phyloP scores from a whole-genome alignment of 2,797 vertebrate species.

The Hydrophis major region DNA sequence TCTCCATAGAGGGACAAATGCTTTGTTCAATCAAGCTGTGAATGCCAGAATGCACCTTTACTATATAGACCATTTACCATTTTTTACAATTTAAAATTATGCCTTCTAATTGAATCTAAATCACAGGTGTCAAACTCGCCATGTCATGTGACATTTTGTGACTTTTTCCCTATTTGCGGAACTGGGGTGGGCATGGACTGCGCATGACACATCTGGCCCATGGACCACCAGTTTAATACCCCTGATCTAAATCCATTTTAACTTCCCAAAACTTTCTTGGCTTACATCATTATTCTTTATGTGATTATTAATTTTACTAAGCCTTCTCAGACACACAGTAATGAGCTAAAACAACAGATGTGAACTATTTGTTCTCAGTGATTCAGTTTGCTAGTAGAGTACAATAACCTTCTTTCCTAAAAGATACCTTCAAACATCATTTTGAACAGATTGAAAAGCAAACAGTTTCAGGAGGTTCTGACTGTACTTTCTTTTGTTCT shows the following conservation, averaged over 20 bases:
- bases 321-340: background rate
- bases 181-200: too few relatives aligned
- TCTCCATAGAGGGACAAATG: background rate
- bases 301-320: background rate
- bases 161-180: too few relatives aligned
- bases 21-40: background rate
- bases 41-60: background rate
- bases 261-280: background rate
- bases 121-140: background rate
- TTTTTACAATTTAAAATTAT: background rate
- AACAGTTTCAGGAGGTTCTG: background rate
- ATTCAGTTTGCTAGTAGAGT: background rate
- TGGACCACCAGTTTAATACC: too few relatives aligned
- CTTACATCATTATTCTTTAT: background rate
- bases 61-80: background rate
- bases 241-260: background rate
- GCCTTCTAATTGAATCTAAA: background rate
- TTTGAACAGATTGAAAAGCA: background rate
- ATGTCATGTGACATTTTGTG: too few relatives aligned
- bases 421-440: background rate
- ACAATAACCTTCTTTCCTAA: background rate
- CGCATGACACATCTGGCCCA: too few relatives aligned
- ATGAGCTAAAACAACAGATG: background rate
- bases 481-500: background rate
- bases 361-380: background rate